A percentile compares a stretch with the other conserved stretches of the same genome.
Conservation (phyloP, 2,797 vertebrate genomes). For the Takifugu rubripes region DNA sequence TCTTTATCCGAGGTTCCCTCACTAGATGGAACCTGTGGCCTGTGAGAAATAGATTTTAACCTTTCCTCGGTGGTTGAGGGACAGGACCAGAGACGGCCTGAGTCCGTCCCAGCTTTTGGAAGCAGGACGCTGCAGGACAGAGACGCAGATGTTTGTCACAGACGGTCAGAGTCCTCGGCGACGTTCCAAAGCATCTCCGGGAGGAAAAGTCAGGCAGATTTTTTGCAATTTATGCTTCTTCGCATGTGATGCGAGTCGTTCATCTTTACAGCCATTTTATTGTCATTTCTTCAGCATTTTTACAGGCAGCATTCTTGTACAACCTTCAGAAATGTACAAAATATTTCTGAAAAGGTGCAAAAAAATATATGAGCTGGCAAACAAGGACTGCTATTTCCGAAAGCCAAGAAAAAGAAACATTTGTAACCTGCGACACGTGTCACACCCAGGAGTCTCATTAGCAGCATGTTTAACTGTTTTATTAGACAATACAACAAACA, state of each 20-base stretch:
- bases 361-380: neutral
- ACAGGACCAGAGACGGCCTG: conserved; percentile 26
- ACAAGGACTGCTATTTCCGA: neutral
- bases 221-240: conserved; percentile 34
- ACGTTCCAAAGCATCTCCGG: conserved; percentile 28
- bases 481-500: too few species aligned
- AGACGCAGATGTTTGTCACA: conserved; percentile 50
- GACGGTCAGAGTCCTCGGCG: conserved; percentile 3
- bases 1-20: conserved; percentile 53
- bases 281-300: neutral
- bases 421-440: neutral
- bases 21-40: conserved; percentile 46
- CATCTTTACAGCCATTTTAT: too few species aligned
- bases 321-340: too few species aligned
- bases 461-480: neutral
- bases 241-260: conserved; percentile 46
- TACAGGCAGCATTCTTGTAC: too few species aligned
- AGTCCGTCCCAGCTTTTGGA: conserved; percentile 20
- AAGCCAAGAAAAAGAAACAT: neutral
- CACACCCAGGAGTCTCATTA: neutral
- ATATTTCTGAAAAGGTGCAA: conserved; percentile 13
- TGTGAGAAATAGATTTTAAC: conserved; percentile 46
- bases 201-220: conserved; percentile 28
- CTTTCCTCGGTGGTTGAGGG: conserved; percentile 41
- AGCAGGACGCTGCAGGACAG: conserved; percentile 19